Base-by-base conservation (phyloP, 2,113 vertebrate species). In the Nyctereutes procyonoides region DNA sequence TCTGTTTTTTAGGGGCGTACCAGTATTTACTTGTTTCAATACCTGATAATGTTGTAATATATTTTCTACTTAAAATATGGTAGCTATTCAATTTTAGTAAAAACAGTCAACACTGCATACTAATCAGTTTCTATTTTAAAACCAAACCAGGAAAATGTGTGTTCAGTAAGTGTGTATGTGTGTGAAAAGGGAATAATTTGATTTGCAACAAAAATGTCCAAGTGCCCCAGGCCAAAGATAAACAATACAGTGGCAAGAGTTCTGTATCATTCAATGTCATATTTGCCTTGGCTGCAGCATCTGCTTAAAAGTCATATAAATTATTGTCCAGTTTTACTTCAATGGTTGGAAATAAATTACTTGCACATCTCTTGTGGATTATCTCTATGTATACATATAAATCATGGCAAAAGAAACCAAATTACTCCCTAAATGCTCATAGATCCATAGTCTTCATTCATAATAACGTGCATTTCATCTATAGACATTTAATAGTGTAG, bases 261-360 rank as follows among this genome's bases (percentile, higher is more conserved):
- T 93, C n/a, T 76, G 74, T 97, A 93, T 86, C 8, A 8, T 53
- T 98, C 88, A 98, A 24, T 97, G 85, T 96, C 82, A 95, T 98
- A 98, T 97, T 93, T 97, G 77, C 77, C 53, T 97, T 97, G 91
- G 48, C 56, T 98, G 55, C 26, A 98, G 1, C 19, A 67, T 48
- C 71, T 96, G 28, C 96, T 98, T 96, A 98, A 93, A 98, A 97
- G 69, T 97, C 90, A 93, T 73, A 97, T 91, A 98, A 98, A 98
- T 98, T 98, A 98, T 95, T 97, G 77, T 89, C 93, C 90, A 92
- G 94, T 97, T 98, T 98, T 96, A 98, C 73, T 97, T 97, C 83
- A 98, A 74, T 88, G 56, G n/a, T n/a, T 98, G 48, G 60, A 98
- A 98, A 98, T 98, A 98, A 97, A 98, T 98, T 97, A 96, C 86